Percentiles rank a stretch among this genome's conserved stretches.
Conservation (phyloP, 2,888 invertebrate species). For the Xylota segnis region DNA sequence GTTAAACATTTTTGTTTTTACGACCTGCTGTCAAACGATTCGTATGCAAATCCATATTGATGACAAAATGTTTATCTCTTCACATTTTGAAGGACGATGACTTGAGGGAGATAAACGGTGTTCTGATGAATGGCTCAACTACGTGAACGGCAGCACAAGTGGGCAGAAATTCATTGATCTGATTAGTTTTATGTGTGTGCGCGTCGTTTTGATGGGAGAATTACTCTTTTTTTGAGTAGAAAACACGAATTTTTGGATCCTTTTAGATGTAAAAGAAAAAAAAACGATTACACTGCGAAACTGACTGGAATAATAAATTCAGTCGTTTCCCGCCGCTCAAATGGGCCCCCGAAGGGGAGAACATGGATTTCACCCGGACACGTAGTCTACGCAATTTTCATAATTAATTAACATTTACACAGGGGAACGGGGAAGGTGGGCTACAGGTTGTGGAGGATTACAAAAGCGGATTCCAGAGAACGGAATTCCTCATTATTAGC, state of each 20-base stretch:
- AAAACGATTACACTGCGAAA: constrained; percentile 33
- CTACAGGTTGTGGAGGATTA: constrained; percentile 25
- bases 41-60: constrained; percentile 36
- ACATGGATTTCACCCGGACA: constrained; percentile 27
- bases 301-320: constrained; percentile 64
- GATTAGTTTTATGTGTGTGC: constrained; percentile 55
- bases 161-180: constrained; percentile 57
- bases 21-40: not conserved
- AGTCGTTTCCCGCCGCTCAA: constrained; percentile 24
- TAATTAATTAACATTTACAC: constrained; percentile 73
- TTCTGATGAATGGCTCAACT: constrained; percentile 65
- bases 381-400: constrained; percentile 67
- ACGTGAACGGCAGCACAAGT: constrained; percentile 62
- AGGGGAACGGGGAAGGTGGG: not conserved
- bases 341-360: constrained; percentile 49
- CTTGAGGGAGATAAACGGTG: constrained; percentile 55
- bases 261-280: constrained; percentile 18
- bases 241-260: constrained; percentile 29
- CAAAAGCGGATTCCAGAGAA: constrained; percentile 50
- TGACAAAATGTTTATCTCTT: constrained; percentile 42
- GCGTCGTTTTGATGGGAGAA: constrained; percentile 17
- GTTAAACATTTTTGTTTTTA: constrained; percentile 23
- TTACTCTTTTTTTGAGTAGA: constrained; percentile 19
- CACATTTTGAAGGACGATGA: constrained; percentile 65
- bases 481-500: constrained; percentile 67